Percentiles rank a stretch among this genome's conserved stretches.
Evolutionary conservation across 1,140 invertebrate genomes (phyloP).

Genomic region (Acyrthosiphon pisum): DNA sequence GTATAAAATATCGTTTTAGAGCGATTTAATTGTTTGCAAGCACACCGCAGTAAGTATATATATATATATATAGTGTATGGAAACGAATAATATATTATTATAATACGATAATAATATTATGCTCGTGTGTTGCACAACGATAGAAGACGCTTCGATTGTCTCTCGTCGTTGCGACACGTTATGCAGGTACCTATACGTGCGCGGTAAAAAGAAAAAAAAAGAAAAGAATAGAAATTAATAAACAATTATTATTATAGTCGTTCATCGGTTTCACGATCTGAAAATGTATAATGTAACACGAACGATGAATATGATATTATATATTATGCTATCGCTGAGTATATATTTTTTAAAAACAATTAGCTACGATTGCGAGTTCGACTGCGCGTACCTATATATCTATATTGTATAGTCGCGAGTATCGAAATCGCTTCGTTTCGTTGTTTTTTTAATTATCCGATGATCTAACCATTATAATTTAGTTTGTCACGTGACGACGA

Average conservation of each 20-base stretch:
- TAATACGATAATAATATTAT: neutral
- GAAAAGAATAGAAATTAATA: constrained; percentile 14
- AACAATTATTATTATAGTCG: neutral
- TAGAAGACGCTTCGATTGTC: neutral
- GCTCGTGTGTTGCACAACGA: neutral
- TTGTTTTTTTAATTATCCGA: neutral
- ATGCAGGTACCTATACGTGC: too few relatives aligned
- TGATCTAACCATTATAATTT: neutral
- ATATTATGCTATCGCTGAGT: neutral
- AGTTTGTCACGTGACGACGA: neutral
- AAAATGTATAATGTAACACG: neutral
- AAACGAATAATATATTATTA: neutral
- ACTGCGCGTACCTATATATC: neutral
- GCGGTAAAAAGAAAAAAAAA: neutral
- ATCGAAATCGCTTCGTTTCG: neutral
- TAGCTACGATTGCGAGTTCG: neutral
- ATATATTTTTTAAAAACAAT: neutral
- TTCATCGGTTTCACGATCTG: neutral
- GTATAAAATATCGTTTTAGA: neutral
- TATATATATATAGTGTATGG: too few relatives aligned
- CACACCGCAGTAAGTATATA: neutral
- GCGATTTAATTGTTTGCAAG: neutral
- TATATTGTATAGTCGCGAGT: neutral
- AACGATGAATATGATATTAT: neutral
- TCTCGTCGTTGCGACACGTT: neutral